Base-by-base conservation (phyloP, 2,888 invertebrate genomes). In the Hemistola chrysoprasaria region DNA sequence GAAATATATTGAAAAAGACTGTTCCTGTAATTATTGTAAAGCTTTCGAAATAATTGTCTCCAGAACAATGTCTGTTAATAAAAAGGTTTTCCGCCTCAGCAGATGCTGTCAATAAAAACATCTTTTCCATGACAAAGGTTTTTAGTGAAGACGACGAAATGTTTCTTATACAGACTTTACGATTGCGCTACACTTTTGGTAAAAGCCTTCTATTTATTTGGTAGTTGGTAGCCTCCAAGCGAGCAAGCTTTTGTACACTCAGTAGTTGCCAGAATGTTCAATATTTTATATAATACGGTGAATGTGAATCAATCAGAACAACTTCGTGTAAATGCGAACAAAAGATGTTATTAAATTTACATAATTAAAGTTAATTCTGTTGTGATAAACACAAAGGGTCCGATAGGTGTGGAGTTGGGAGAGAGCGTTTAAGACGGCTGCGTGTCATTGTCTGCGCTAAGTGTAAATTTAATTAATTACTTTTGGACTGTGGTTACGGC, bases 401-500 rank as follows among this genome's bases (percentile, higher is more conserved):
- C 50, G 52, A 58, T 60, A 54, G 55, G 59, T 61, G 52, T 40
- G 50, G 50, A 42, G 16, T 58, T 48, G 42, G 49, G 46, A 34
- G 40, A 46, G 51, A 49, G 48, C 47, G 44, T 50, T 58, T 52
- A 53, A 38, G 22, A 7, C 24, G 41, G 32, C 31, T 47, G 37
- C 36, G 46, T 54, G 61, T 57, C 49, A 62, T 62, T 69, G 59
- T 69, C 54, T 62, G 41, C 43, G 53, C 56, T 53, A 61, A 62
- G 53, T 62, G 62, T 65, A 62, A 62, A 62, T 62, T 60, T 56
- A 64, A 66, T 65, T 66, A 66, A 63, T 67, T 66, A 64, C 59
- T 60, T 61, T 60, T 57, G 60, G 54, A 54, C 57, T 52, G 46
- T 45, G 54, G 59, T 53, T 50, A 42, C 45, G 45, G 40, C 38